Conservation (phyloP, 1,140 invertebrate species). For the Agrypnia vestita region DNA sequence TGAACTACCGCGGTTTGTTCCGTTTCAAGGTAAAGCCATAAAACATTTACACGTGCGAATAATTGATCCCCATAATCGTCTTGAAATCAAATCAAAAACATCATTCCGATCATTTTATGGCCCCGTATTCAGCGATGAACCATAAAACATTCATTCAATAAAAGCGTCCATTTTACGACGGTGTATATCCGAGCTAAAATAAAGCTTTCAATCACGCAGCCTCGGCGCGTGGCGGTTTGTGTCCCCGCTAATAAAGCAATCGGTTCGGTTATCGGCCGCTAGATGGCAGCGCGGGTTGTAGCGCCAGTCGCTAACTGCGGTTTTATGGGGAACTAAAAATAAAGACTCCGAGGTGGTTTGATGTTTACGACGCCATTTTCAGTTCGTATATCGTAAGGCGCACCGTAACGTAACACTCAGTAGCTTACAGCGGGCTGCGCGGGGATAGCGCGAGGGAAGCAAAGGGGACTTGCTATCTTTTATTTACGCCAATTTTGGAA, state of each 20-base stretch:
- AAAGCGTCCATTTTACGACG: conserved; percentile 22
- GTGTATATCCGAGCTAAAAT: conserved; percentile 43
- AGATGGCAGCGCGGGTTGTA: conserved; percentile 64
- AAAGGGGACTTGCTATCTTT: conserved; percentile 11
- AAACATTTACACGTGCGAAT: conserved; percentile 31
- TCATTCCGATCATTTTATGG: conserved; percentile 16
- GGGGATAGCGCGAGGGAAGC: conserved; percentile 8
- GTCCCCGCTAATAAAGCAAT: conserved; percentile 53
- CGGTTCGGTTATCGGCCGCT: conserved; percentile 62
- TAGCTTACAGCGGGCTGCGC: conserved; percentile 35
- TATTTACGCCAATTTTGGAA: neutral
- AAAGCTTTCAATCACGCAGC: conserved; percentile 34
- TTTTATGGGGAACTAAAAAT: conserved; percentile 62
- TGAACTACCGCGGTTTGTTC: conserved; percentile 55
- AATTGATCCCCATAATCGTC: conserved; percentile 28
- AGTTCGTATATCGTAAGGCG: conserved; percentile 66
- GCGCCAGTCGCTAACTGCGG: conserved; percentile 57
- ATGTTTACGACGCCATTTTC: conserved; percentile 71
- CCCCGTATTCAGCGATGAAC: conserved; percentile 13
- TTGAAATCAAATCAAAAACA: conserved; percentile 11
- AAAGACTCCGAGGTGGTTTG: conserved; percentile 60
- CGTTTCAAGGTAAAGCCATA: conserved; percentile 52
- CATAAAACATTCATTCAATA: conserved; percentile 7
- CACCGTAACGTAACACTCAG: conserved; percentile 40
- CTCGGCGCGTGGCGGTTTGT: conserved; percentile 48